phyloP scores from a whole-genome alignment of 2,113 vertebrate genomes.

The Laterallus jamaicensis region DNA sequence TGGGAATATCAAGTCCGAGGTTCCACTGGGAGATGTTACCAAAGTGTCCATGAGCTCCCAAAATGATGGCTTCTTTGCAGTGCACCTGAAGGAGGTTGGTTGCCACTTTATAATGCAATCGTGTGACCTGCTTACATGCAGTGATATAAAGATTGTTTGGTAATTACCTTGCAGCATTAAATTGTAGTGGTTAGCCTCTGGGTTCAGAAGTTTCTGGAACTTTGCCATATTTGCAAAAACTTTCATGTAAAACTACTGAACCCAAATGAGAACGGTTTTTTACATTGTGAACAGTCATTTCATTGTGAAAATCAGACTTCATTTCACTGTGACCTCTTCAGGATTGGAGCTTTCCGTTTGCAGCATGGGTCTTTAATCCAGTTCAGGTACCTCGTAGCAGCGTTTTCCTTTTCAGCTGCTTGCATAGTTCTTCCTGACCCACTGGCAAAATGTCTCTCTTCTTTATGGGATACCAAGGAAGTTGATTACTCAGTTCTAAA shows the following conservation, averaged over 20 bases:
- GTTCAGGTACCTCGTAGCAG: background rate
- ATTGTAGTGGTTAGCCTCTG: background rate
- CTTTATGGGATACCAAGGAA: background rate
- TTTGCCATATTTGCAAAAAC: background rate
- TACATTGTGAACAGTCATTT: background rate
- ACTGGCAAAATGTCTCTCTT: background rate
- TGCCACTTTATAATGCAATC: background rate
- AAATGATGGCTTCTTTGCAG: conserved; percentile 93
- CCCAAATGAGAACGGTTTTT: background rate
- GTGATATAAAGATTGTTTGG: background rate
- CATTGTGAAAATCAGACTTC: background rate
- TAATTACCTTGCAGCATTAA: background rate
- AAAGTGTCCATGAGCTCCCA: conserved; percentile 96
- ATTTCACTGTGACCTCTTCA: background rate
- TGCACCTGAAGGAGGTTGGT: conserved; percentile 92
- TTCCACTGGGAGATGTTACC: conserved; percentile 89
- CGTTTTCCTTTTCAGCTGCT: background rate
- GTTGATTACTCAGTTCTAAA: background rate
- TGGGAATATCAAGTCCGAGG: conserved; percentile 91
- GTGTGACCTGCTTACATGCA: background rate
- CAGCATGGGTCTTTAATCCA: background rate
- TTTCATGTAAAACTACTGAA: background rate
- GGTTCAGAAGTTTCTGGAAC: background rate
- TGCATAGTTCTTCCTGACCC: background rate
- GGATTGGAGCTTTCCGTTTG: background rate